A percentile compares a stretch with the other conserved stretches of the same genome.
These are phyloP conservation scores for Saguinus midas DNA, from an alignment of 2,113 vertebrate genomes.

Conservation along the genomic window DNA sequence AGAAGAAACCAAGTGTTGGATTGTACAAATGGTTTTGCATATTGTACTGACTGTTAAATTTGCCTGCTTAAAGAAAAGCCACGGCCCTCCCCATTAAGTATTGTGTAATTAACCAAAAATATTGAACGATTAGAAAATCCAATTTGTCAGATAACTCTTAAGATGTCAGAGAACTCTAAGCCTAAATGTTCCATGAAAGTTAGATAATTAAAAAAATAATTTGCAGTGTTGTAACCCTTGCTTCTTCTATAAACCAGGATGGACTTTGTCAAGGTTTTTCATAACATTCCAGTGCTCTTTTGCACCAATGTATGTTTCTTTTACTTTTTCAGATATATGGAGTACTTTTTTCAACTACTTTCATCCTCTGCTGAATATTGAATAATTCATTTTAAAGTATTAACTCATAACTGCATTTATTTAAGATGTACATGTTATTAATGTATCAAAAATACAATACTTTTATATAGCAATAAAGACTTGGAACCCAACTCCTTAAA, in stretches of 20 bases:
- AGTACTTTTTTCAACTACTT: neutral
- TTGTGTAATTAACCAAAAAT: slow-evolving; percentile 6
- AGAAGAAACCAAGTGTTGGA: neutral
- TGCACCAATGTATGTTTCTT: neutral
- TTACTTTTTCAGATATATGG: neutral
- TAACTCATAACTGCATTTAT: neutral
- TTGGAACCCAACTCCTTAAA: neutral
- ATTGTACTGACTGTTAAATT: neutral
- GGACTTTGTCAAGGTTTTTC: neutral
- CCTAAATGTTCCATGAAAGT: neutral
- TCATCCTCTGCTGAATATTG: neutral
- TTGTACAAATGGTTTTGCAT: neutral
- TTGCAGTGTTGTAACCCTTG: neutral
- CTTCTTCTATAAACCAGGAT: neutral
- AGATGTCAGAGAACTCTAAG: neutral
- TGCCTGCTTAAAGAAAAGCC: neutral
- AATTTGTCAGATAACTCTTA: neutral
- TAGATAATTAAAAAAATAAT: neutral
- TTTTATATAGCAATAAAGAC: neutral
- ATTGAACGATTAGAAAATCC: neutral
- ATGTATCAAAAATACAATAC: neutral
- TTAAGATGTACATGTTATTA: neutral
- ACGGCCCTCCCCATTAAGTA: neutral
- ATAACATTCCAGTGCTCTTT: neutral
- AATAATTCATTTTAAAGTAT: neutral